A percentile compares a stretch with the other conserved stretches of the same genome.
These are phyloP conservation scores for Dascillus cervinus DNA, from an alignment of 2,888 invertebrate genomes.

Conservation along the genomic window DNA sequence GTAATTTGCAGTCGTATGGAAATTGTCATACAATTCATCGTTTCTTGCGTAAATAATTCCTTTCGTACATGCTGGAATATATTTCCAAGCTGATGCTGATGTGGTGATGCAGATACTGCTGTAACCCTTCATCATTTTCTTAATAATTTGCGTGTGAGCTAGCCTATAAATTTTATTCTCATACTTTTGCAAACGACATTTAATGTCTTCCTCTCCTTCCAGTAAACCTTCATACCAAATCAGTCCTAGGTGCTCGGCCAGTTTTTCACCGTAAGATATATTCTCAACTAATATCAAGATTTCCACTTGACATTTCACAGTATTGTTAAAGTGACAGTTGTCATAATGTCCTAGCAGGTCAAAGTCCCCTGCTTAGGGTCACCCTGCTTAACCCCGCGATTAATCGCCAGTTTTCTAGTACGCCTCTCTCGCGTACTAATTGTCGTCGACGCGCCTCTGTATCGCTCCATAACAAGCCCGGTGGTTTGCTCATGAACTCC, in stretches of 20 bases:
- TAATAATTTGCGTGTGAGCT: slow-evolving; percentile 1
- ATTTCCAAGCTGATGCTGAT: slow-evolving; percentile 1
- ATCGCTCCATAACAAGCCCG: too few relatives aligned
- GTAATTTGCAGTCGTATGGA: background rate
- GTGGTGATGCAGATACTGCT: slow-evolving; percentile 3
- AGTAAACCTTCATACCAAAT: slow-evolving; percentile 3
- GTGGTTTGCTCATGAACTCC: too few relatives aligned
- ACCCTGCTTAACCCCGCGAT: too few relatives aligned
- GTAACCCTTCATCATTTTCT: slow-evolving; percentile 3
- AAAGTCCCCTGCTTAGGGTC: slow-evolving; percentile 2
- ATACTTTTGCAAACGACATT: slow-evolving; percentile 1
- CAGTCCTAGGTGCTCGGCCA: slow-evolving; percentile 1
- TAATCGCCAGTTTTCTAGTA: too few relatives aligned
- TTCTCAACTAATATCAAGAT: background rate
- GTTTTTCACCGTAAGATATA: slow-evolving; percentile 2
- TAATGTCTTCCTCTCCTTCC: background rate
- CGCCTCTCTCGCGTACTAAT: too few relatives aligned
- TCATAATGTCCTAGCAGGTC: slow-evolving; percentile 1
- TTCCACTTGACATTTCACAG: slow-evolving; percentile 1
- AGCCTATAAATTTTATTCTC: slow-evolving; percentile 1
- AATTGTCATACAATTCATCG: too few relatives aligned
- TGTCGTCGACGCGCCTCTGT: too few relatives aligned
- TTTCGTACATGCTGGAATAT: slow-evolving; percentile 1
- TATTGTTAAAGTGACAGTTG: slow-evolving; percentile 2
- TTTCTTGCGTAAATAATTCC: slow-evolving; percentile 1